A percentile compares a stretch with the other conserved stretches of the same genome.
Conservation (phyloP, 1,140 invertebrate genomes). For the Spodoptera litura region DNA sequence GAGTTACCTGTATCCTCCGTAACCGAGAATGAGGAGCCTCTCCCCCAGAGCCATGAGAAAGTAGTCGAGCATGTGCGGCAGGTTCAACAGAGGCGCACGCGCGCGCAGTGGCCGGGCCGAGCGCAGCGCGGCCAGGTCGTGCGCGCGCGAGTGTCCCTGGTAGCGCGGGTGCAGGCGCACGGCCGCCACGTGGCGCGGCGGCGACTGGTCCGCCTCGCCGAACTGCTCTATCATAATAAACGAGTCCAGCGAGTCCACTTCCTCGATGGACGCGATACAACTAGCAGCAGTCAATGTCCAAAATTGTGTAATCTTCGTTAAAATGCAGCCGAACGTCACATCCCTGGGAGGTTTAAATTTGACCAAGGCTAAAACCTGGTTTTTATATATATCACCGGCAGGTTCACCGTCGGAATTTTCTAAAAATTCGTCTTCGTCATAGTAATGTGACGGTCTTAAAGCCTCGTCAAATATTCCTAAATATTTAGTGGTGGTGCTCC, state of each 20-base stretch:
- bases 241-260: slow-evolving; percentile 68
- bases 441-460: not conserved
- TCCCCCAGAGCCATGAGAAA: slow-evolving; percentile 66
- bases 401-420: slow-evolving; percentile 48
- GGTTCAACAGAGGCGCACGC: slow-evolving; percentile 21
- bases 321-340: slow-evolving; percentile 68
- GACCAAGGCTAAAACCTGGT: slow-evolving; percentile 67
- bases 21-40: slow-evolving; percentile 64
- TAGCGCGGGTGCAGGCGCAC: slow-evolving; percentile 71
- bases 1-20: slow-evolving; percentile 66
- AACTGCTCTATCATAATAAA: slow-evolving; percentile 70
- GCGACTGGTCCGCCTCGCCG: slow-evolving; percentile 44
- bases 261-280: slow-evolving; percentile 74
- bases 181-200: slow-evolving; percentile 60
- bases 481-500: not conserved
- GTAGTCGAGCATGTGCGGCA: slow-evolving; percentile 64
- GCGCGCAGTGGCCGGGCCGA: slow-evolving; percentile 54
- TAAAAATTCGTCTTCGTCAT: slow-evolving; percentile 11
- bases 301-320: slow-evolving; percentile 63
- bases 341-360: slow-evolving; percentile 61
- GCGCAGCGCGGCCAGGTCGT: slow-evolving; percentile 67
- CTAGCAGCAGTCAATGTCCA: slow-evolving; percentile 78
- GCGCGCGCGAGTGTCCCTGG: slow-evolving; percentile 59
- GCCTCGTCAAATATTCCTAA: not conserved
- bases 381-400: slow-evolving; percentile 4